These are phyloP conservation scores for Pocota personata DNA, from an alignment of 2,888 invertebrate species.

Conservation along the genomic window DNA sequence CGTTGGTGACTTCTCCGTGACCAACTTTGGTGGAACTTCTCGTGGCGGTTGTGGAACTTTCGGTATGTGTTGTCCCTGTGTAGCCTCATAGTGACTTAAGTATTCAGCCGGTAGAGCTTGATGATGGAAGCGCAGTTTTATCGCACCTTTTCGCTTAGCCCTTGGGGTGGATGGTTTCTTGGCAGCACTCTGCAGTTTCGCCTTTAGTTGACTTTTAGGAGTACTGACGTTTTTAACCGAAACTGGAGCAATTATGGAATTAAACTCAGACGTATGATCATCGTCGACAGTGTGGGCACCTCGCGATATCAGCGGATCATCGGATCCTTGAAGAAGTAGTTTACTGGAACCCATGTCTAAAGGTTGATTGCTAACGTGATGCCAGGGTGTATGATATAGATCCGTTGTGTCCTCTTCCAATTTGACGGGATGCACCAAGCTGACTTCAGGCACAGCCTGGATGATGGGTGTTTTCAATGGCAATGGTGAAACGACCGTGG, in stretches of 20 bases:
- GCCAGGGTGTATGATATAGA: conserved; percentile 57
- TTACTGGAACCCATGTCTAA: conserved; percentile 75
- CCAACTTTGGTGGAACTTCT: conserved; percentile 80
- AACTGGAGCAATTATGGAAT: conserved; percentile 76
- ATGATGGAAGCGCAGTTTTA: conserved; percentile 91
- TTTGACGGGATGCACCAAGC: conserved; percentile 47
- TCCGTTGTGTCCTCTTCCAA: conserved; percentile 55
- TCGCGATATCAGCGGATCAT: conserved; percentile 82
- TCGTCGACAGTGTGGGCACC: conserved; percentile 80
- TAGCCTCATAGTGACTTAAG: conserved; percentile 90
- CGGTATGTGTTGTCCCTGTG: conserved; percentile 84
- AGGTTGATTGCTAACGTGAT: conserved; percentile 62
- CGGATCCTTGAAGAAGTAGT: conserved; percentile 81
- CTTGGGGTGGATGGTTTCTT: conserved; percentile 61
- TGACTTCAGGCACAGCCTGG: conserved; percentile 51
- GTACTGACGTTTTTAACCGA: conserved; percentile 60
- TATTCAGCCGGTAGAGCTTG: conserved; percentile 91
- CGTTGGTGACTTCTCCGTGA: conserved; percentile 81
- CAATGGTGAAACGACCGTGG: conserved; percentile 70
- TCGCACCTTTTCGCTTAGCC: conserved; percentile 83
- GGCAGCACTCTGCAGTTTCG: conserved; percentile 75
- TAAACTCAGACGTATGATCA: conserved; percentile 79
- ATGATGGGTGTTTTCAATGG: conserved; percentile 52
- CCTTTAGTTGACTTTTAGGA: conserved; percentile 77
- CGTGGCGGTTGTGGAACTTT: conserved; percentile 78